Evolutionary conservation across 2,888 invertebrate species (phyloP), one percentile per base, ranked within the genome.

Genomic region (Atethmia centrago): DNA sequence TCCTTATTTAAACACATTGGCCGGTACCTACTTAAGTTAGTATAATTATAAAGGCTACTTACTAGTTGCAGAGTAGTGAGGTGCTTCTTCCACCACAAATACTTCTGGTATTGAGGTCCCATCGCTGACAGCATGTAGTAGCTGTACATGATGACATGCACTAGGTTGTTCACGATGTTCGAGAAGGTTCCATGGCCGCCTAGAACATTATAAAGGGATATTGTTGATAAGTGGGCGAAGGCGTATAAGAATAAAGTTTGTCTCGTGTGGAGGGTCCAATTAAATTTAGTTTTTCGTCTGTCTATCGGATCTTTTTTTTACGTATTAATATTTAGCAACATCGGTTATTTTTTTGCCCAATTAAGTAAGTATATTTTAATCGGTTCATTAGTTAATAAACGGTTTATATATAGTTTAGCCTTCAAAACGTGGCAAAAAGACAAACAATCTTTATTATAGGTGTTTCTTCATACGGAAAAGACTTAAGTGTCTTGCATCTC

Each of bases 161-260:
- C 98, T 83, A 98, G 95, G 89, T 98, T 98, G 96, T 99, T 99
- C 89, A 98, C 97, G 86, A 98, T 97, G 92, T 98, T 98, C 74
- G 98, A 98, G 94, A 99, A 98, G 19, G 99, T 98, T 79, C 98
- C 98, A 91, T 98, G 98, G 25, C 98, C 98, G 92, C 98, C 98
- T 97, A 95, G 89, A 88, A 93, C 71, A 83, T 77, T 56, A 7
- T 28, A 36, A 59, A 42, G 12, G 14, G 2, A 2, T 10, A 12
- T 61, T 31, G 36, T 16, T 36, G 28, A n/a, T n/a, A n/a, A n/a
- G n/a, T 19, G 2, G 19, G 14, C 3, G 5, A 45, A 68, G 25
- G 10, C 14, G 14, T 25, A n/a, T 28, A 28, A 10, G 40, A 10
- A 12, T 28, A 5, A 63, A 42, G 7, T 45, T 65, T 1, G n/a